Conservation (phyloP, 1,140 invertebrate species). For the Habropoda laboriosa region DNA sequence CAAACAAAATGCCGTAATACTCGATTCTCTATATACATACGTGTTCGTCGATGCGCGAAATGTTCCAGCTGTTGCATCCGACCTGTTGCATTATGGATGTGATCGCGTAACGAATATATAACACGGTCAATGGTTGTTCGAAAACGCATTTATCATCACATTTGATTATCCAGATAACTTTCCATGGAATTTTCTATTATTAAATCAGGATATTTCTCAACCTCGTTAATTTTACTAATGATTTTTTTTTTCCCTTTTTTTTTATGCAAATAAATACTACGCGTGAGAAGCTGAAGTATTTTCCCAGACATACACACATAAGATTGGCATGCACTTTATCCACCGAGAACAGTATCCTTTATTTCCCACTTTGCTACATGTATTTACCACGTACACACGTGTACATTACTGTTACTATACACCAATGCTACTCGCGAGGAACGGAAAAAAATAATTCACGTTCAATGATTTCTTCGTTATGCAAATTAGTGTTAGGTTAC, state of each 20-base stretch:
- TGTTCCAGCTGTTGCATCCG: slow-evolving; percentile 5
- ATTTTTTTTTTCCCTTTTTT: too few relatives aligned
- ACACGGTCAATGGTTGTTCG: not conserved
- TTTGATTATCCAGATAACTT: not conserved
- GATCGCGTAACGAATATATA: not conserved
- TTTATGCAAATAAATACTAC: too few relatives aligned
- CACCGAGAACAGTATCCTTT: too few relatives aligned
- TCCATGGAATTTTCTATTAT: not conserved
- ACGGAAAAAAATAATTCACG: not conserved
- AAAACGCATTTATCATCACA: not conserved
- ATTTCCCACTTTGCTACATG: too few relatives aligned
- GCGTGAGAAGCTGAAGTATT: too few relatives aligned
- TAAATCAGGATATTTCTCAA: too few relatives aligned
- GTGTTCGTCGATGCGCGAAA: slow-evolving; percentile 7
- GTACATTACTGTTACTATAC: not conserved
- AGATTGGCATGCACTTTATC: too few relatives aligned
- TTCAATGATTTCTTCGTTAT: not conserved
- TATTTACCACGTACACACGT: too few relatives aligned
- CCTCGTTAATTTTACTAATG: too few relatives aligned
- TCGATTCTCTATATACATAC: not conserved
- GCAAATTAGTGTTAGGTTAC: slow-evolving; percentile 19
- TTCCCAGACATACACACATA: too few relatives aligned
- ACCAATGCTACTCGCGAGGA: not conserved
- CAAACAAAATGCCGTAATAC: not conserved
- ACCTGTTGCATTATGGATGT: slow-evolving; percentile 23